These are phyloP conservation scores for Eulemur rufifrons DNA, from an alignment of 2,113 vertebrate genomes.

Conservation along the genomic window DNA sequence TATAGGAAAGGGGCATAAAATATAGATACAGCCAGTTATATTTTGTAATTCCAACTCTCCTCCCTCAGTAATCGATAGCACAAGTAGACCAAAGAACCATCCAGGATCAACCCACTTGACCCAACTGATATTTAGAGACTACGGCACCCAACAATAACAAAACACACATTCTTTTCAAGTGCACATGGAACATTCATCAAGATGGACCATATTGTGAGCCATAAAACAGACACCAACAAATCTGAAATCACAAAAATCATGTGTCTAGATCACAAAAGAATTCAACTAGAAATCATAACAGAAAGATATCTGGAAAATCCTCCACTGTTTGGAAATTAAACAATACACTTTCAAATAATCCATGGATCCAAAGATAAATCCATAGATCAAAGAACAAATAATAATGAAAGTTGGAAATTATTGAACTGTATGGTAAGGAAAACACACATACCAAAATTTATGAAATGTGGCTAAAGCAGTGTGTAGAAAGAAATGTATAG, in stretches of 20 bases:
- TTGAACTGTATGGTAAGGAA: background rate
- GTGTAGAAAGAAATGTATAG: background rate
- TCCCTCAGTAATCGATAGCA: background rate
- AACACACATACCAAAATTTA: background rate
- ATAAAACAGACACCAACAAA: conserved; percentile 4
- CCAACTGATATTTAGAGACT: background rate
- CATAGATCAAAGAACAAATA: background rate
- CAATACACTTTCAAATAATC: background rate
- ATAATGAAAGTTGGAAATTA: background rate
- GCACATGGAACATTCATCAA: background rate
- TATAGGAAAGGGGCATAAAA: background rate
- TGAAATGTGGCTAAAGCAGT: background rate
- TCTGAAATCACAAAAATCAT: background rate
- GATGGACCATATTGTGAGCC: background rate
- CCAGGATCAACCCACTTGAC: background rate
- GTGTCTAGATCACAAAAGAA: background rate
- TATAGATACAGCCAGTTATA: background rate
- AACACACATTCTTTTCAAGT: background rate
- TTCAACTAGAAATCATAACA: background rate
- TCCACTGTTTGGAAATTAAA: background rate
- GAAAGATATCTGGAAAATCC: background rate
- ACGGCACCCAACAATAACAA: background rate
- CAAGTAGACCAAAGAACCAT: background rate
- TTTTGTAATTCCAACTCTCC: background rate
- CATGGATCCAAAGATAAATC: background rate